phyloP scores from a whole-genome alignment of 2,888 invertebrate genomes.

The Apodemia duryi region DNA sequence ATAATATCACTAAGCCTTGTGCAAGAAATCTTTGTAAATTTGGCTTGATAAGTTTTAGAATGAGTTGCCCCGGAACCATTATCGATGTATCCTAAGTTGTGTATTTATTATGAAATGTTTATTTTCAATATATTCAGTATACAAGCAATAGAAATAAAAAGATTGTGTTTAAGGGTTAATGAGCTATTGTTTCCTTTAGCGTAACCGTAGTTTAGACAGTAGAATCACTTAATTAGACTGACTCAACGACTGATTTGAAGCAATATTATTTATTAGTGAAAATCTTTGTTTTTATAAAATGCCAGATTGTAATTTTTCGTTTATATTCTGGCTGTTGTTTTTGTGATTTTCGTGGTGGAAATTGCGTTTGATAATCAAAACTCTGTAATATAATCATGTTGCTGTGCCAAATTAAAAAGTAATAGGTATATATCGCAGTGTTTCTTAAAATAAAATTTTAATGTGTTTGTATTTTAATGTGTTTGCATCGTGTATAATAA shows the following conservation, averaged over 20 bases:
- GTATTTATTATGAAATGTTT: no score
- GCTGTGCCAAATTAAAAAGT: constrained; percentile 65
- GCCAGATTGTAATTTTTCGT: constrained; percentile 23
- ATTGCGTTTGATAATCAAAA: constrained; percentile 17
- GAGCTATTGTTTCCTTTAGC: constrained; percentile 13
- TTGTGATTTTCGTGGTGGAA: constrained; percentile 8
- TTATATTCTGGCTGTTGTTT: constrained; percentile 21
- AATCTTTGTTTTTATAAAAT: constrained; percentile 43
- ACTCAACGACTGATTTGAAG: constrained; percentile 73
- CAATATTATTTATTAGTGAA: constrained; percentile 74
- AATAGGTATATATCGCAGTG: constrained; percentile 17
- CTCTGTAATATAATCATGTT: constrained; percentile 27
- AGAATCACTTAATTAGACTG: constrained; percentile 55
- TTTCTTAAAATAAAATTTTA: not conserved
- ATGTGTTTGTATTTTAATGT: not conserved
- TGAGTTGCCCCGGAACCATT: no score
- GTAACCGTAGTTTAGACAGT: constrained; percentile 22
- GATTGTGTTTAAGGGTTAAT: not conserved
- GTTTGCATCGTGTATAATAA: not conserved
- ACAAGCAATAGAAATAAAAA: no score
- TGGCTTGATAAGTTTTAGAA: no score
- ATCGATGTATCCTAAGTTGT: no score
- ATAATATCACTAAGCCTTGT: not conserved
- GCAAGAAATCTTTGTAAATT: no score
- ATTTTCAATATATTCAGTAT: no score